Conservation (phyloP, 2,797 vertebrate genomes). For the Mormyrus hasselquistii region DNA sequence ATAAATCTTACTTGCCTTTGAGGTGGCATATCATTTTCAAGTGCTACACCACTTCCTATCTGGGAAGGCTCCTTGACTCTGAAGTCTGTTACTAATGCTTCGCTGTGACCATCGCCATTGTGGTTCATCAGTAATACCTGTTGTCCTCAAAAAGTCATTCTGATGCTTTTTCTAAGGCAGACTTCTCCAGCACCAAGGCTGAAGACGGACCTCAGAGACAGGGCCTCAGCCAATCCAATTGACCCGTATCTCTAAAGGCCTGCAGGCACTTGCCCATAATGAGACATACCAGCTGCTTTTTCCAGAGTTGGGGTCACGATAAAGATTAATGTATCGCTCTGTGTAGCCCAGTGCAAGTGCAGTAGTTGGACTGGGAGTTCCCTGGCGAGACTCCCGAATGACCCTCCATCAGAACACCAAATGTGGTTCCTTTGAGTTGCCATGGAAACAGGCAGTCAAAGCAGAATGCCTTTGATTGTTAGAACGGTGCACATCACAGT, state of each 20-base stretch:
- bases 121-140: not conserved
- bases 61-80: not conserved
- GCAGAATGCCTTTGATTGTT: slow-evolving; percentile 50
- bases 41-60: not conserved
- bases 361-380: slow-evolving; percentile 4
- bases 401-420: slow-evolving; percentile 43
- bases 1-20: not conserved
- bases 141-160: not conserved
- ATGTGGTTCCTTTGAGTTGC: slow-evolving; percentile 44
- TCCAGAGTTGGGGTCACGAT: not conserved
- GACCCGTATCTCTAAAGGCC: not conserved
- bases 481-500: slow-evolving; percentile 43
- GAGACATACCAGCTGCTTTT: not conserved
- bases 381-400: not conserved
- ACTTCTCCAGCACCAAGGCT: not conserved
- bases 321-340: not conserved
- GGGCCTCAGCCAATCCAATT: not conserved
- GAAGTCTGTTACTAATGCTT: not conserved
- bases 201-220: not conserved
- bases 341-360: not conserved
- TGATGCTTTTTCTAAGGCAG: not conserved
- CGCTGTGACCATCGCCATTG: not conserved
- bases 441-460: slow-evolving; percentile 49
- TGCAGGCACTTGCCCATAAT: not conserved
- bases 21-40: not conserved